phyloP scores from a whole-genome alignment of 2,888 invertebrate genomes.

The Ennomos quercinarius region DNA sequence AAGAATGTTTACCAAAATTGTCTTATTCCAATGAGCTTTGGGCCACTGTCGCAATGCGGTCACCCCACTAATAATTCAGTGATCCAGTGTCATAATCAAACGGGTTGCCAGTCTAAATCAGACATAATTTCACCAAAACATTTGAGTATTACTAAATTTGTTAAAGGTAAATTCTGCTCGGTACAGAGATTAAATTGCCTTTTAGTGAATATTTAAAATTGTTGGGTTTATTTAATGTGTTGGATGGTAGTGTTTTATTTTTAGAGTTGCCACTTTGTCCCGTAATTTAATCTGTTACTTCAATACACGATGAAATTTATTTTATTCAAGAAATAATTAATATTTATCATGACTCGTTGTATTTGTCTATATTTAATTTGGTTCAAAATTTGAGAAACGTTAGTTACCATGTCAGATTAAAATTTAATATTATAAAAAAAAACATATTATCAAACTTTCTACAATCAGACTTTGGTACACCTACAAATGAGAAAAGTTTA shows the following conservation, averaged over 20 bases:
- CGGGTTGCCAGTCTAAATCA: constrained; percentile 6
- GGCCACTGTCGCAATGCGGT: not conserved
- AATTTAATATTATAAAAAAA: too few species aligned
- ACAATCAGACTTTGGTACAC: too few species aligned
- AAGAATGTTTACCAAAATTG: too few species aligned
- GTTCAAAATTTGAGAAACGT: too few species aligned
- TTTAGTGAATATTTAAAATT: constrained; percentile 1
- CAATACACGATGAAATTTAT: too few species aligned
- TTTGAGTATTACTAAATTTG: not conserved
- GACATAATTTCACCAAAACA: constrained; percentile 5
- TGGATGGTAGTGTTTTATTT: not conserved
- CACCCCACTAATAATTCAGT: not conserved
- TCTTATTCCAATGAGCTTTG: not conserved
- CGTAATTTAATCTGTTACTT: not conserved
- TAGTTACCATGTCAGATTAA: too few species aligned
- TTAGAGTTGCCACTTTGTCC: not conserved
- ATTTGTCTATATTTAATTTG: too few species aligned
- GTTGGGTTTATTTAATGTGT: too few species aligned
- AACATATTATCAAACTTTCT: too few species aligned
- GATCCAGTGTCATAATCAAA: constrained; percentile 3
- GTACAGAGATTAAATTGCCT: not conserved
- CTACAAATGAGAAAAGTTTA: too few species aligned
- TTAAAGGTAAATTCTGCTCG: not conserved
- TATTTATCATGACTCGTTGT: too few species aligned
- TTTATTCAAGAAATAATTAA: too few species aligned